Evolutionary conservation across 2,888 invertebrate genomes (phyloP).

Genomic region (Drosophila yooni): DNA sequence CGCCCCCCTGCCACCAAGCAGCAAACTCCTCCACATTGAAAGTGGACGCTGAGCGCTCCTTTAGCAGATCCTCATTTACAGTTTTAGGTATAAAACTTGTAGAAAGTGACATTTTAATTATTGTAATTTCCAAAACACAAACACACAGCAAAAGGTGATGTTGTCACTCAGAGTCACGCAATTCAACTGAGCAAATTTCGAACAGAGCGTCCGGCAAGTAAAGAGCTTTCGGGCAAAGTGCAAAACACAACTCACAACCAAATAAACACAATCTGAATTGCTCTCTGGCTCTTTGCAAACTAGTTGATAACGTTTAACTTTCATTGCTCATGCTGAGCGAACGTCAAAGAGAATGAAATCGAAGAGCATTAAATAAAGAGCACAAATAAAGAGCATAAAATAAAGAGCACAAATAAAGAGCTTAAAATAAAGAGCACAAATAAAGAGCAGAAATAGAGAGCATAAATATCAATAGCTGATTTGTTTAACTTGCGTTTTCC

Average conservation of each 20-base stretch:
- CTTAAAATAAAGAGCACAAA: not conserved
- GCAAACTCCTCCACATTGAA: conserved; percentile 91
- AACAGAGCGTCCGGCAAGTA: conserved; percentile 14
- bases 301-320: conserved; percentile 9
- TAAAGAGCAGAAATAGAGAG: conserved; percentile 2
- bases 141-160: not conserved
- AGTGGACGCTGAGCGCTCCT: conserved; percentile 83
- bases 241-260: conserved; percentile 7
- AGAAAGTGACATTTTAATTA: conserved; percentile 61
- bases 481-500: not conserved
- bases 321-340: not conserved
- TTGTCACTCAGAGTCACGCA: conserved; percentile 34
- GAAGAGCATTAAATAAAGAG: conserved; percentile 10
- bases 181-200: conserved; percentile 36
- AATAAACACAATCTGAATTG: not conserved
- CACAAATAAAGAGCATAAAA: conserved; percentile 14
- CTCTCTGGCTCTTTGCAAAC: not conserved
- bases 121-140: not conserved
- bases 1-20: conserved; percentile 90
- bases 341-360: conserved; percentile 1
- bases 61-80: conserved; percentile 77
- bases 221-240: conserved; percentile 61
- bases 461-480: not conserved
- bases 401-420: too few relatives aligned
- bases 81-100: conserved; percentile 66